phyloP scores from a whole-genome alignment of 2,888 invertebrate genomes.

The Auanema freiburgensis region DNA sequence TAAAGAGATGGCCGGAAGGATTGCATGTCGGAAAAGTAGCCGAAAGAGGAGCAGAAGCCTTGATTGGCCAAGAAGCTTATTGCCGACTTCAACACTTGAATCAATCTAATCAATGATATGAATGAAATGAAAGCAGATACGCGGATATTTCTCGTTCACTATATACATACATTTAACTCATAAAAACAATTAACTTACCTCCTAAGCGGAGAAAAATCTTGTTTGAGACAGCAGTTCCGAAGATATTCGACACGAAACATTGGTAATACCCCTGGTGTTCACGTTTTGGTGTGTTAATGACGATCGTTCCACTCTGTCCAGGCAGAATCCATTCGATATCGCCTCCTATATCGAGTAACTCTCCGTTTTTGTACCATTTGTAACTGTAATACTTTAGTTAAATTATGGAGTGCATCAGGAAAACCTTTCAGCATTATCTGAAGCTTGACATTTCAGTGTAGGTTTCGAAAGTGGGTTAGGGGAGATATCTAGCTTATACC shows the following conservation, averaged over 20 bases:
- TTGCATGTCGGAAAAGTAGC: too few relatives aligned
- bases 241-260: constrained; percentile 66
- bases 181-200: constrained; percentile 42
- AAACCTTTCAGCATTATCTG: constrained; percentile 52
- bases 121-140: too few relatives aligned
- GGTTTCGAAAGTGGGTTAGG: constrained; percentile 36
- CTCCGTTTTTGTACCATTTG: constrained; percentile 53
- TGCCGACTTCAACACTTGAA: too few relatives aligned
- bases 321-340: constrained; percentile 49
- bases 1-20: too few relatives aligned
- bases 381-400: constrained; percentile 40
- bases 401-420: not conserved
- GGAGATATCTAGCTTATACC: constrained; percentile 48
- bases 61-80: too few relatives aligned
- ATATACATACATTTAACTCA: not conserved
- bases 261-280: constrained; percentile 64
- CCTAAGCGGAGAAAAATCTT: constrained; percentile 92
- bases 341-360: constrained; percentile 41
- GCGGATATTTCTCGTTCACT: too few relatives aligned
- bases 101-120: too few relatives aligned
- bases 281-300: constrained; percentile 32
- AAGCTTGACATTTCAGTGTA: constrained; percentile 50
- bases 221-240: constrained; percentile 79
- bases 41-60: too few relatives aligned
- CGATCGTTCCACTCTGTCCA: constrained; percentile 60